Percentiles rank a stretch among this genome's conserved stretches.
phyloP scores from a whole-genome alignment of 2,888 invertebrate genomes.

The Mylabris sibirica region DNA sequence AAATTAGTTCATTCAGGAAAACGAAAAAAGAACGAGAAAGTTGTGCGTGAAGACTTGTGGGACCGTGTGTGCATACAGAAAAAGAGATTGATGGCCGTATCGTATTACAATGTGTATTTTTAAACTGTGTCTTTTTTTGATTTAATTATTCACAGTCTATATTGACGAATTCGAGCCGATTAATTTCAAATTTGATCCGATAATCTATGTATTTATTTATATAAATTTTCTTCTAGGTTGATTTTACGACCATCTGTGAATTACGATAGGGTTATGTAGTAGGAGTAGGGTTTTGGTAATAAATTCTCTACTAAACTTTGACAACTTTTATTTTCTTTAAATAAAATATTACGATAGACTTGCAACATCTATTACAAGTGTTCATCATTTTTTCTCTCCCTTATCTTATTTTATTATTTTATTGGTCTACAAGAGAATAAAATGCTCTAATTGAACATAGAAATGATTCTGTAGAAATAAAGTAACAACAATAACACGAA shows the following conservation, averaged over 20 bases:
- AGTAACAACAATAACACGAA: not conserved
- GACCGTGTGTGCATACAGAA: not conserved
- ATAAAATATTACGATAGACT: constrained; percentile 25
- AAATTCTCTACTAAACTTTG: constrained; percentile 31
- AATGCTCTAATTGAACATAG: not conserved
- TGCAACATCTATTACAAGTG: constrained; percentile 21
- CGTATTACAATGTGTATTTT: constrained; percentile 31
- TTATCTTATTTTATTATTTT: constrained; percentile 27
- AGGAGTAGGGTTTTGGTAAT: constrained; percentile 30
- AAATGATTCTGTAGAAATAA: not conserved
- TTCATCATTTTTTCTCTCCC: constrained; percentile 13
- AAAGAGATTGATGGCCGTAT: constrained; percentile 33
- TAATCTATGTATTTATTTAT: constrained; percentile 22
- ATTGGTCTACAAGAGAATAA: not conserved
- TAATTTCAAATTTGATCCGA: too few relatives aligned
- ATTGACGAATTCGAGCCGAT: too few relatives aligned
- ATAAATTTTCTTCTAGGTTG: constrained; percentile 30
- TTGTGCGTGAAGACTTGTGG: not conserved
- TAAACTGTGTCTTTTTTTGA: constrained; percentile 20
- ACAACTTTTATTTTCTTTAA: constrained; percentile 31
- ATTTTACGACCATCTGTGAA: constrained; percentile 33
- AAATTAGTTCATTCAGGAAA: not conserved
- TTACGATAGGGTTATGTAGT: constrained; percentile 30
- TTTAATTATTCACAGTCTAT: constrained; percentile 8
- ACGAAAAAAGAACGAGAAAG: not conserved